A percentile compares a stretch with the other conserved stretches of the same genome.
Evolutionary conservation across 2,113 vertebrate species (phyloP).

Genomic region (Gambusia affinis): DNA sequence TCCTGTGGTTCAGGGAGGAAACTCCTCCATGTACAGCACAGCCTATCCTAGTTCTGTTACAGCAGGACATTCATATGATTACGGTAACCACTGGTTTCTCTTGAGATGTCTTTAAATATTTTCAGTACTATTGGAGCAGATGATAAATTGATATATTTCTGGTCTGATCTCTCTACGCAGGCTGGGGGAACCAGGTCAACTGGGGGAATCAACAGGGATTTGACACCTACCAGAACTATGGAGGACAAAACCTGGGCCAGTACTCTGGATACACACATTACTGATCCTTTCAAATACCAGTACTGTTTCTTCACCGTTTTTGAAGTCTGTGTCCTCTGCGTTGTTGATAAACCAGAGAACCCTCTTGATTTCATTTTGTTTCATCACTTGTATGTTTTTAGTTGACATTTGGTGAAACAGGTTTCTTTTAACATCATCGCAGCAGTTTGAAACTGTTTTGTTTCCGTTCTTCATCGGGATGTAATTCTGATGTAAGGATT

Average conservation of each 20-base stretch:
- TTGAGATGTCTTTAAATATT: background rate
- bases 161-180: slow-evolving; percentile 37
- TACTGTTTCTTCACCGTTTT: background rate
- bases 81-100: slow-evolving; percentile 52
- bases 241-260: slow-evolving; percentile 50
- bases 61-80: slow-evolving; percentile 63
- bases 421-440: background rate
- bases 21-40: slow-evolving; percentile 72
- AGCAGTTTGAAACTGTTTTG: slow-evolving; percentile 1
- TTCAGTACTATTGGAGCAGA: background rate
- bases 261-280: slow-evolving; percentile 65
- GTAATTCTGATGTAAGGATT: slow-evolving; percentile 25
- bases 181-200: slow-evolving; percentile 62
- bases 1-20: slow-evolving; percentile 29
- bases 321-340: background rate
- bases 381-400: background rate
- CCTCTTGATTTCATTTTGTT: slow-evolving; percentile 12
- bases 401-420: background rate
- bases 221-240: slow-evolving; percentile 46
- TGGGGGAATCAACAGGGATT: slow-evolving; percentile 62
- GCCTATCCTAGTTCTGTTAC: slow-evolving; percentile 75
- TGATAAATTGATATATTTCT: background rate
- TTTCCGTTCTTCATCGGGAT: slow-evolving; percentile 32
- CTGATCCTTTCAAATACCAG: slow-evolving; percentile 25
- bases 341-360: slow-evolving; percentile 3